phyloP scores from a whole-genome alignment of 2,888 invertebrate species.

The Drosophila rubida region DNA sequence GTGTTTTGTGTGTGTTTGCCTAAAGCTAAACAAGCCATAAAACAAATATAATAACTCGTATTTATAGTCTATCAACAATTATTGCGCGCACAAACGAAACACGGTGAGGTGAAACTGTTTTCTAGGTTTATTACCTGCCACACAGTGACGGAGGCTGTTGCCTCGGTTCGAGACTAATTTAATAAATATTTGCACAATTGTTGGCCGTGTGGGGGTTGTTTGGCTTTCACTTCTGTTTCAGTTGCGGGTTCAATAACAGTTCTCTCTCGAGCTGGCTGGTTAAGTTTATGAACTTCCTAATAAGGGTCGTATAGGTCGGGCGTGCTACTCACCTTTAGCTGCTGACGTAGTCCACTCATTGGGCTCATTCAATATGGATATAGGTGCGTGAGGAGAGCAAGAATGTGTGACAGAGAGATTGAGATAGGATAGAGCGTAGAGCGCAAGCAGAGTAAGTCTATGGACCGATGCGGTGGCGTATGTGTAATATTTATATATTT shows the following conservation, averaged over 20 bases:
- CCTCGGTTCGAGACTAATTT: slow-evolving; percentile 45
- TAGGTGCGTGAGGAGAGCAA: slow-evolving; percentile 21
- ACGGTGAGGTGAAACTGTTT: slow-evolving; percentile 22
- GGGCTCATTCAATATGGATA: slow-evolving; percentile 82
- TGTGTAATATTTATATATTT: slow-evolving; percentile 58
- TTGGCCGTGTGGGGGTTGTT: slow-evolving; percentile 24
- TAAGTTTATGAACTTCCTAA: slow-evolving; percentile 8
- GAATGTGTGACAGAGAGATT: slow-evolving; percentile 10
- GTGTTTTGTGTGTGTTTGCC: neutral
- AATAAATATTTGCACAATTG: slow-evolving; percentile 70
- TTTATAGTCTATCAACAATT: slow-evolving; percentile 47
- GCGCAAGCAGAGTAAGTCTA: slow-evolving; percentile 26
- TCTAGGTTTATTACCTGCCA: slow-evolving; percentile 38
- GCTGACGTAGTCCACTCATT: slow-evolving; percentile 85
- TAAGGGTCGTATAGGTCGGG: neutral
- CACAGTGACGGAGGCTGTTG: slow-evolving; percentile 36
- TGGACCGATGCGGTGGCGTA: slow-evolving; percentile 60
- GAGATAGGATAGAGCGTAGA: neutral
- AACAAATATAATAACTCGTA: slow-evolving; percentile 49
- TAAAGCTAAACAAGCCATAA: slow-evolving; percentile 37
- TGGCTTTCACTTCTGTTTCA: slow-evolving; percentile 22
- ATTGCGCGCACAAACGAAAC: slow-evolving; percentile 2
- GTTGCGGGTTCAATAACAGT: slow-evolving; percentile 23
- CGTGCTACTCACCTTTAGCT: slow-evolving; percentile 82
- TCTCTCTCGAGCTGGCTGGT: neutral